Evolutionary conservation across 2,888 invertebrate species (phyloP), one percentile per base, ranked within the genome.

Genomic region (Liposcelis brunnea): DNA sequence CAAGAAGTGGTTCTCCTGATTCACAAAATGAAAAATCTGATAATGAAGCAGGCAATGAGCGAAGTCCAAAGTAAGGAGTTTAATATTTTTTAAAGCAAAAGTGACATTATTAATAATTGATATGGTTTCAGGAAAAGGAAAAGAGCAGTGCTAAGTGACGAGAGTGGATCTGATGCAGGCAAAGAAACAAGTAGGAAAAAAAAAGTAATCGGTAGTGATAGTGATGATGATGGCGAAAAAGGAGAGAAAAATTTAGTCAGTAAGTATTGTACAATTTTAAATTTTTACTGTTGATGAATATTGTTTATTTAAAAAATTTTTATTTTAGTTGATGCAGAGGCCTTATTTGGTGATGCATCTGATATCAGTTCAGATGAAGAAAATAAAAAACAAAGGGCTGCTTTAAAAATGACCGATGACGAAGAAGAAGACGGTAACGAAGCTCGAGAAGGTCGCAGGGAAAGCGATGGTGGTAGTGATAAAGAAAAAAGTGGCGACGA

Each of bases 281-380:
- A n/a, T n/a, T n/a, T n/a, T n/a, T n/a, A n/a, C n/a, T n/a, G n/a
- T n/a, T n/a, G n/a, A n/a, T n/a, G n/a, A n/a, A n/a, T n/a, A n/a
- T n/a, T n/a, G n/a, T n/a, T n/a, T n/a, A n/a, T n/a, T n/a, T n/a
- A n/a, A n/a, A 37, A 45, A 37, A 38, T 15, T 50, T 46, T 43
- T 42, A 36, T 48, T 49, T 36, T 44, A 50, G 66, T 64, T 49
- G 55, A 58, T 26, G 84, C 87, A 1, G 82, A 82, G 51, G 87
- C 85, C 7, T 68, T 93, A 21, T 93, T 93, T 63, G 93, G 93
- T 10, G 91, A 91, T 65, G 91, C 90, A 12, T 82, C 89, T 49
- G 91, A 91, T 60, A 91, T 91, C 38, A 89, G 87, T 59, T 78
- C 83, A 6, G 90, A 89, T 52, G 85, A 86, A 53, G 55, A 54